A percentile compares a stretch with the other conserved stretches of the same genome.
phyloP scores from a whole-genome alignment of 2,888 invertebrate species.

The Tachystola acroxantha region DNA sequence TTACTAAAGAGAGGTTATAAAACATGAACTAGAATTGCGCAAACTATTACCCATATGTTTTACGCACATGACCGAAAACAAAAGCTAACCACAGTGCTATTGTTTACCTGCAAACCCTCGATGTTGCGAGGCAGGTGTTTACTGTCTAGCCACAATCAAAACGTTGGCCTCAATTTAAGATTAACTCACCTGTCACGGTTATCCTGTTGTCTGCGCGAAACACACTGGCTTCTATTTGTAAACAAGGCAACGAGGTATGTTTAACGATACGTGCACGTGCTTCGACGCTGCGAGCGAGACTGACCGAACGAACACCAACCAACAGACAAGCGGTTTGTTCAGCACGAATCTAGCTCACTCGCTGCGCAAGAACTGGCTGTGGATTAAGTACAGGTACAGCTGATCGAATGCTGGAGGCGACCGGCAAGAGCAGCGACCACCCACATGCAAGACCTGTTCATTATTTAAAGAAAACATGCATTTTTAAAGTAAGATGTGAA shows the following conservation, averaged over 20 bases:
- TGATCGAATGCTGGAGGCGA: constrained; percentile 14
- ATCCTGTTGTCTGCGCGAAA: constrained; percentile 47
- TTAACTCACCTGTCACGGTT: constrained; percentile 59
- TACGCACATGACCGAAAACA: constrained; percentile 44
- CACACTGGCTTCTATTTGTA: constrained; percentile 59
- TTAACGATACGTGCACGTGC: constrained; percentile 39
- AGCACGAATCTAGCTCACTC: constrained; percentile 57
- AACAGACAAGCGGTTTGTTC: constrained; percentile 11
- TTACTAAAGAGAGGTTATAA: too few species aligned
- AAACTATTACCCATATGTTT: constrained; percentile 28
- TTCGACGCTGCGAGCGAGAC: constrained; percentile 47
- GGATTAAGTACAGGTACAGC: constrained; percentile 9
- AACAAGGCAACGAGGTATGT: constrained; percentile 40
- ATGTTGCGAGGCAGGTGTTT: constrained; percentile 16
- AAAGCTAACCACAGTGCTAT: constrained; percentile 41
- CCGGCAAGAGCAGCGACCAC: constrained; percentile 27
- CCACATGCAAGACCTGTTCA: constrained; percentile 25
- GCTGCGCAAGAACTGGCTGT: constrained; percentile 21
- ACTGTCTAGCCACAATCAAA: constrained; percentile 28
- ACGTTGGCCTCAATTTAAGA: constrained; percentile 50
- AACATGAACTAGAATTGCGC: constrained; percentile 26
- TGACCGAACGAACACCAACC: constrained; percentile 25
- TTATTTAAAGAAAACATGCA: constrained; percentile 1
- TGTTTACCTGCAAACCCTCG: constrained; percentile 34
- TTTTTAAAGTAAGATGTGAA: background rate